Conservation (phyloP, 1,140 invertebrate genomes). For the Radopholus similis region DNA sequence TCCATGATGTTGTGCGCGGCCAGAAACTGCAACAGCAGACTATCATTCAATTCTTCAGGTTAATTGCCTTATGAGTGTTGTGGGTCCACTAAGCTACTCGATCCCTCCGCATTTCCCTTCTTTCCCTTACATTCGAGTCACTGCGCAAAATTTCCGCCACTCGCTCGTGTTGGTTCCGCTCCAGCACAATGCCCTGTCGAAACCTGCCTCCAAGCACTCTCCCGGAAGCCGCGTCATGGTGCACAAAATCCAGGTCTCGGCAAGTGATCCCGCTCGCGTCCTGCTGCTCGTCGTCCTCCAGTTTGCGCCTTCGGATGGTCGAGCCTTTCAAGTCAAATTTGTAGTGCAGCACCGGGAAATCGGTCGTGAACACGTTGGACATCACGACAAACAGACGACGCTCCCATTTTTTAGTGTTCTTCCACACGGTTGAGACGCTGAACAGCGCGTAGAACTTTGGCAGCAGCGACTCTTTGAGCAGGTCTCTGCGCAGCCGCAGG, state of each 20-base stretch:
- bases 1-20: constrained; percentile 71
- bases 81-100: no score
- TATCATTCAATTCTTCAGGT: no score
- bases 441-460: neutral
- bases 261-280: neutral
- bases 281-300: neutral
- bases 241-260: neutral
- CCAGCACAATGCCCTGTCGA: neutral
- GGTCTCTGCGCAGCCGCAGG: neutral
- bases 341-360: neutral
- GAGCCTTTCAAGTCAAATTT: neutral
- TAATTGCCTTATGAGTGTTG: no score
- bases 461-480: neutral
- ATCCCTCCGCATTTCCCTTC: neutral
- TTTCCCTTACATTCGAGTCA: neutral
- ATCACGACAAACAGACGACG: neutral
- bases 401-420: neutral
- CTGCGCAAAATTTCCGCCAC: neutral
- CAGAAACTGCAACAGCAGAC: neutral
- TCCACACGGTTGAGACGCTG: neutral
- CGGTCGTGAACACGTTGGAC: neutral
- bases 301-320: neutral
- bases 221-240: neutral
- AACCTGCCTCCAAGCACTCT: neutral
- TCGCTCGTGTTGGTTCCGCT: neutral